phyloP scores from a whole-genome alignment of 2,113 vertebrate genomes.

The Ciconia maguari region DNA sequence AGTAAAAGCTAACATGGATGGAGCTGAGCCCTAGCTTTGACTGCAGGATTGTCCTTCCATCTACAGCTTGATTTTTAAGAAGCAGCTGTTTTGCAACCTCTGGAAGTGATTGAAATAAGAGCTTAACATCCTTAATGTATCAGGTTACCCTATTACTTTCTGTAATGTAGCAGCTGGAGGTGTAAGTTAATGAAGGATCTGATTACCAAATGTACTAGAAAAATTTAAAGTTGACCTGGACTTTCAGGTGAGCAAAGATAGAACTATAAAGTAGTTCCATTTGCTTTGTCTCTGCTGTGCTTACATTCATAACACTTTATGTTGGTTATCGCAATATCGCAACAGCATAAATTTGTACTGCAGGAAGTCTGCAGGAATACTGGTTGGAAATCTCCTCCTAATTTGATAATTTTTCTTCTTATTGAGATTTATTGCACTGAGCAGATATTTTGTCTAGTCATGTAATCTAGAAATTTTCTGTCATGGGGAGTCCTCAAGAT shows the following conservation, averaged over 20 bases:
- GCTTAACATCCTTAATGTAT: not conserved
- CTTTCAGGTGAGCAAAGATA: not conserved
- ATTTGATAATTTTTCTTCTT: not conserved
- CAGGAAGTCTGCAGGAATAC: not conserved
- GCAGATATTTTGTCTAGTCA: not conserved
- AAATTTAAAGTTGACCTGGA: not conserved
- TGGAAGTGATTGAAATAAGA: not conserved
- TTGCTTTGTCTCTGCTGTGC: not conserved
- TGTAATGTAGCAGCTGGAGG: not conserved
- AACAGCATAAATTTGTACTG: not conserved
- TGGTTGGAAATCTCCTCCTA: not conserved
- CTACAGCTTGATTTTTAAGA: not conserved
- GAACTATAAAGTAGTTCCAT: not conserved
- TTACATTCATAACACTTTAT: not conserved
- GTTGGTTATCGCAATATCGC: not conserved
- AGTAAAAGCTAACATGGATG: not conserved
- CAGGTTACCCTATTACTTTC: not conserved
- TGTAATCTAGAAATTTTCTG: not conserved
- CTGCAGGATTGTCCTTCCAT: not conserved
- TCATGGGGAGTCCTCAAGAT: not conserved
- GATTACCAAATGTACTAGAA: not conserved
- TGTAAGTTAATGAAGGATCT: not conserved
- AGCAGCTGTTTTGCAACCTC: not conserved
- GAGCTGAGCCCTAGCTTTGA: not conserved
- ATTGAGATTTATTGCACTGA: not conserved